These are phyloP conservation scores for Dendrolimus pini DNA, from an alignment of 2,888 invertebrate genomes.

Conservation along the genomic window DNA sequence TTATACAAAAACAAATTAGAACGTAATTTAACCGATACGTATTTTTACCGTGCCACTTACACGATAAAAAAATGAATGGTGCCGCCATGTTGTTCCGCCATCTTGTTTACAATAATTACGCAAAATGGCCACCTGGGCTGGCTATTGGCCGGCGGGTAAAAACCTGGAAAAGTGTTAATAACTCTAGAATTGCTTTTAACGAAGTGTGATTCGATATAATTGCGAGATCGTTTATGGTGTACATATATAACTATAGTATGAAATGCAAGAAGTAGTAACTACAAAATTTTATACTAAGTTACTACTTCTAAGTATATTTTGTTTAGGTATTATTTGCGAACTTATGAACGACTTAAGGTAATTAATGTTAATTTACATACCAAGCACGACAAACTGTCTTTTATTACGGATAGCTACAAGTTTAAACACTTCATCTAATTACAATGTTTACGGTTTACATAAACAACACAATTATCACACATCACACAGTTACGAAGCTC, in stretches of 20 bases:
- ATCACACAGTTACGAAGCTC: background rate
- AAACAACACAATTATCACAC: background rate
- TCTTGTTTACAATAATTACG: slow-evolving; percentile 51
- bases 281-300: too few relatives aligned
- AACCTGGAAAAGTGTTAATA: slow-evolving; percentile 56
- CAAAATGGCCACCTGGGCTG: slow-evolving; percentile 50
- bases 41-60: slow-evolving; percentile 9
- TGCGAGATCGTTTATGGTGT: slow-evolving; percentile 26
- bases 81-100: slow-evolving; percentile 53
- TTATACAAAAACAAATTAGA: background rate
- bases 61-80: slow-evolving; percentile 43
- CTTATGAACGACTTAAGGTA: too few relatives aligned
- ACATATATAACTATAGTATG: slow-evolving; percentile 18
- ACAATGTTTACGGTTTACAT: background rate
- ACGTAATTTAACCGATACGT: background rate
- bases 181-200: slow-evolving; percentile 59
- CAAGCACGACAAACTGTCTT: too few relatives aligned
- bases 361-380: too few relatives aligned
- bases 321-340: too few relatives aligned
- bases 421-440: background rate
- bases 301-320: too few relatives aligned
- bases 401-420: too few relatives aligned
- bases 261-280: background rate
- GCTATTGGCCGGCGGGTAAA: slow-evolving; percentile 53
- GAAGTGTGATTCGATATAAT: slow-evolving; percentile 61